These are phyloP conservation scores for Amorpha juglandis DNA, from an alignment of 2,888 invertebrate genomes.

Conservation along the genomic window DNA sequence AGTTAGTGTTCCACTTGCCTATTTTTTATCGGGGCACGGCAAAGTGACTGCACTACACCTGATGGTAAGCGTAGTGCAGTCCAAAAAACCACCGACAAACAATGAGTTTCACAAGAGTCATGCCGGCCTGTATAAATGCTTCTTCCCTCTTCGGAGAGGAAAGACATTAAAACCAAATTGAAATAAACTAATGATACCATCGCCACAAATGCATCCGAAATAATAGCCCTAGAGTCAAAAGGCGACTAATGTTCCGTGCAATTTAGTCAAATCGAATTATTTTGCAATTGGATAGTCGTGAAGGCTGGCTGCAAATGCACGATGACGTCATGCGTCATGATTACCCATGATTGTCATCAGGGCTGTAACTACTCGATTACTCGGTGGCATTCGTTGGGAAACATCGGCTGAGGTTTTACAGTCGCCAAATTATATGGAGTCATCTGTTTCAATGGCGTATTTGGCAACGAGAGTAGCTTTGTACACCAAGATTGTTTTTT, in stretches of 20 bases:
- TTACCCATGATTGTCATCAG: constrained; percentile 69
- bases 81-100: too few relatives aligned
- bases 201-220: constrained; percentile 8
- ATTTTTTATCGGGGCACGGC: too few relatives aligned
- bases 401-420: not conserved
- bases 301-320: constrained; percentile 71
- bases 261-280: constrained; percentile 52
- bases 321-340: constrained; percentile 71
- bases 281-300: constrained; percentile 65
- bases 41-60: too few relatives aligned
- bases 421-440: not conserved
- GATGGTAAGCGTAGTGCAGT: too few relatives aligned
- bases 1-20: too few relatives aligned
- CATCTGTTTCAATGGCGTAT: not conserved
- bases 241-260: constrained; percentile 49
- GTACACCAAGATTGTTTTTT: not conserved
- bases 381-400: not conserved
- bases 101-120: too few relatives aligned
- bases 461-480: not conserved
- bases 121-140: too few relatives aligned
- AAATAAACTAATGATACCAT: not conserved
- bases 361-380: constrained; percentile 56
- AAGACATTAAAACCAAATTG: not conserved
- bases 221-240: constrained; percentile 16
- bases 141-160: too few relatives aligned